These are phyloP conservation scores for Buphagus erythrorhynchus DNA, from an alignment of 2,797 vertebrate genomes.

Conservation along the genomic window DNA sequence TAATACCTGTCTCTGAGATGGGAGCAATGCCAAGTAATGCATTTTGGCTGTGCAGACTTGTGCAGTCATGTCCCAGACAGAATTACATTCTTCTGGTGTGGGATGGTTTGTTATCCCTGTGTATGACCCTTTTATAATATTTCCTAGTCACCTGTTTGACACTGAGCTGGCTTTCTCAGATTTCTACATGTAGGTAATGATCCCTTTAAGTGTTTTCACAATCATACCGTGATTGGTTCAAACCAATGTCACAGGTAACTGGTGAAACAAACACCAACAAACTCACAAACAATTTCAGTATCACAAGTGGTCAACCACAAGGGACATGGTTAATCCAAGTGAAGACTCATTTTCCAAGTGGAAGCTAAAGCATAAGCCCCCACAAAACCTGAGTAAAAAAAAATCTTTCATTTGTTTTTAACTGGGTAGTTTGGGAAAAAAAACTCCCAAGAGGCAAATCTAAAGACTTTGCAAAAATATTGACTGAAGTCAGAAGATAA, in stretches of 20 bases:
- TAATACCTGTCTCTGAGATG: not conserved
- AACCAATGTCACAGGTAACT: conserved; percentile 23
- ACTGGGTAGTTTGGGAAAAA: not conserved
- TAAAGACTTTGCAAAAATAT: not conserved
- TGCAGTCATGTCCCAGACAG: not conserved
- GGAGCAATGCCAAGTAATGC: not conserved
- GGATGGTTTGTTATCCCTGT: not conserved
- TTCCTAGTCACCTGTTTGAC: not conserved
- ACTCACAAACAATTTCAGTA: not conserved
- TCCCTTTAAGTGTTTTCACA: conserved; percentile 31
- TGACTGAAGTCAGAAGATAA: not conserved
- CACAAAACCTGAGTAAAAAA: not conserved
- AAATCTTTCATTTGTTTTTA: not conserved
- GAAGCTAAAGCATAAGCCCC: not conserved
- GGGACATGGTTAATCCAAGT: not conserved
- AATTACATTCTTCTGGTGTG: not conserved
- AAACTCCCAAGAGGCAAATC: not conserved
- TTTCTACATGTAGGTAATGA: not conserved
- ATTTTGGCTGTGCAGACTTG: not conserved
- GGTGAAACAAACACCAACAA: not conserved
- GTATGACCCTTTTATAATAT: not conserved
- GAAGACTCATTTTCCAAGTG: not conserved
- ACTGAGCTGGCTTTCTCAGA: not conserved
- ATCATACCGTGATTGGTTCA: not conserved
- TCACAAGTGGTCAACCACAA: not conserved